A percentile compares a stretch with the other conserved stretches of the same genome.
Evolutionary conservation across 2,888 invertebrate genomes (phyloP).

Genomic region (Pollenia labialis): DNA sequence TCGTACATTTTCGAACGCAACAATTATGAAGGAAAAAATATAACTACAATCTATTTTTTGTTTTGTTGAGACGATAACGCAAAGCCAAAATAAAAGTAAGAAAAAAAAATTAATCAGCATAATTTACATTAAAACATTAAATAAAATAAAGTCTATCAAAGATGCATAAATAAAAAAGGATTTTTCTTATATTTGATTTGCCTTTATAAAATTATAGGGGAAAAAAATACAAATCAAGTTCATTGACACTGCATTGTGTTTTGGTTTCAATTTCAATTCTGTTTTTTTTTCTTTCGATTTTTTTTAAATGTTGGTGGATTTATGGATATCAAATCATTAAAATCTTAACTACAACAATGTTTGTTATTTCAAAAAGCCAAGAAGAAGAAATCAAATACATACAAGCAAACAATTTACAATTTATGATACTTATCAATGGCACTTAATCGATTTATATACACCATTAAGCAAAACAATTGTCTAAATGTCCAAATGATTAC

Average conservation of each 20-base stretch:
- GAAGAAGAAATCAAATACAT: constrained; percentile 24
- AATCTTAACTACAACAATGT: constrained; percentile 52
- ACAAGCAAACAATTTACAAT: constrained; percentile 41
- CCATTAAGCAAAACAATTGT: constrained; percentile 70
- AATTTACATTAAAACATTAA: constrained; percentile 25
- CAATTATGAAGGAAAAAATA: constrained; percentile 15
- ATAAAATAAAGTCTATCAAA: constrained; percentile 33
- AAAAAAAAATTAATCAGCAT: not conserved
- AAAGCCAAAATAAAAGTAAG: not conserved
- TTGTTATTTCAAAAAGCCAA: constrained; percentile 1
- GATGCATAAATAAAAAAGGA: not conserved
- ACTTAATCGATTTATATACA: constrained; percentile 75
- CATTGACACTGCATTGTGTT: constrained; percentile 46
- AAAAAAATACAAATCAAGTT: constrained; percentile 55
- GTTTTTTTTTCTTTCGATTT: not conserved
- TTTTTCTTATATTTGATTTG: not conserved
- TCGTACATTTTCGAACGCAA: not conserved
- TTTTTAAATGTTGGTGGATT: constrained; percentile 48
- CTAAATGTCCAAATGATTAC: constrained; percentile 61
- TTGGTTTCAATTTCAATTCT: constrained; percentile 20
- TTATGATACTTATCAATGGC: constrained; percentile 73
- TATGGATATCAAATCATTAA: constrained; percentile 67
- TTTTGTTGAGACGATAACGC: not conserved
- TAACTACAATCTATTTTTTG: constrained; percentile 1
- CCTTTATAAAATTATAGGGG: not conserved